Percentiles rank a stretch among this genome's conserved stretches.
These are phyloP conservation scores for Sus cebifrons DNA, from an alignment of 2,797 vertebrate genomes.

Conservation along the genomic window DNA sequence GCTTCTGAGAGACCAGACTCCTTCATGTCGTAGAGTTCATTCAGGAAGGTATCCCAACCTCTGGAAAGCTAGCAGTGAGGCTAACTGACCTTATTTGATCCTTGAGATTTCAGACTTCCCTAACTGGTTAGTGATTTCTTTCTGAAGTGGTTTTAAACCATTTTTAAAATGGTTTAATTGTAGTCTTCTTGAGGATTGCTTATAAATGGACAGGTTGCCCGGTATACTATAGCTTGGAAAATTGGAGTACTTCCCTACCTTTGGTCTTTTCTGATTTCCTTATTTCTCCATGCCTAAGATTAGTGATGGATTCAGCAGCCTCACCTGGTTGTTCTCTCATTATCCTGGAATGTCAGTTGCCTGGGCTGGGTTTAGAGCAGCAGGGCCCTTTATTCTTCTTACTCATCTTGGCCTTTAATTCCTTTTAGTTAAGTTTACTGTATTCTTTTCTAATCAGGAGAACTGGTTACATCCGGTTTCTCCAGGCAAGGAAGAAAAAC, in stretches of 20 bases:
- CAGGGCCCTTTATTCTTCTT: background rate
- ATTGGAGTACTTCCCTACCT: background rate
- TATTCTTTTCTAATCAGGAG: slow-evolving; percentile 40
- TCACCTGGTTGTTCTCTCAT: background rate
- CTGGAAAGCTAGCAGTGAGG: background rate
- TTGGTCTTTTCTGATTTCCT: background rate
- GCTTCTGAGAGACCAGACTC: background rate
- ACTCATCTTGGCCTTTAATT: background rate
- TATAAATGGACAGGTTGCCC: background rate
- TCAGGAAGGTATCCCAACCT: background rate
- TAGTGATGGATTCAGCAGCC: background rate
- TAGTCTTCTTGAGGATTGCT: background rate
- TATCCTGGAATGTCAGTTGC: background rate
- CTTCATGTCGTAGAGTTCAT: slow-evolving; percentile 10
- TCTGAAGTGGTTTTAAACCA: slow-evolving; percentile 27
- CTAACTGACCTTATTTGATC: background rate
- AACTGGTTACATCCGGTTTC: background rate
- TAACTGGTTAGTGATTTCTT: slow-evolving; percentile 45
- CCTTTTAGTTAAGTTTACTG: background rate
- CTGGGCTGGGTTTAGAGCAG: background rate
- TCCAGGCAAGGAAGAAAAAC: background rate
- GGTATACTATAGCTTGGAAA: slow-evolving; percentile 7
- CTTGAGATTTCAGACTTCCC: background rate
- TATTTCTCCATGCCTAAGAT: background rate
- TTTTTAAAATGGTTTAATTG: slow-evolving; percentile 43